Base-by-base conservation (phyloP, 2,797 vertebrate species). In the Xiphophorus birchmanni region DNA sequence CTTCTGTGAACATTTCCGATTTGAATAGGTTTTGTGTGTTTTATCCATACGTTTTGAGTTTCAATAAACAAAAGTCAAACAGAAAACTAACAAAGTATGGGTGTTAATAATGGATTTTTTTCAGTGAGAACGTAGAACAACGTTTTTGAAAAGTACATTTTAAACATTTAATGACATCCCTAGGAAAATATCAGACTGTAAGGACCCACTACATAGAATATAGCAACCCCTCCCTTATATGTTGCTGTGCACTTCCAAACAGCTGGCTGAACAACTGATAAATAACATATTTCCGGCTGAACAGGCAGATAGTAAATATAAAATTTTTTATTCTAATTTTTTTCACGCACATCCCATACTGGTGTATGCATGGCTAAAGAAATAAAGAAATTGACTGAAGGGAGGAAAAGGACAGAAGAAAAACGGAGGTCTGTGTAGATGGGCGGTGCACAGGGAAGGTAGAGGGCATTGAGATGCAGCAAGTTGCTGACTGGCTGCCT, bases 401-500 rank as follows among this genome's bases (percentile, higher is more conserved):
- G 60, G 79, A 85, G 83, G 85, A 90, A 89, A 80, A 54, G 77
- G 84, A 86, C 82, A 74, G 18, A 29, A 82, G 84, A 81, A 82
- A 86, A 82, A 78, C 77, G 77, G 86, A 90, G 84, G 80, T 83
- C 86, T 42, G 87, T 82, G 89, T 88, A 84, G 85, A 84, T 80
- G 77, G 87, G 89, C 73, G 78, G 81, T 63, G 75, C 65, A 76
- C 84, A 69, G 83, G 69, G 78, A 84, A 88, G 88, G 79, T 86
- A 88, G 86, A 93, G 91, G 89, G 81, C 86, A 91, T 63, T 65
- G 79, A 87, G 82, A 86, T 74, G 8, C 76, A 75, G 60, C 72
- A 83, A 92, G 90, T 86, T 93, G 93, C 92, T 94, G 94, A 94
- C 92, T 94, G 94, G 93, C 87, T 91, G 80, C 13, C 85, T 95